Evolutionary conservation across 2,113 vertebrate genomes (phyloP), one percentile per base, ranked within the genome.

Genomic region (Bostrychus sinensis): DNA sequence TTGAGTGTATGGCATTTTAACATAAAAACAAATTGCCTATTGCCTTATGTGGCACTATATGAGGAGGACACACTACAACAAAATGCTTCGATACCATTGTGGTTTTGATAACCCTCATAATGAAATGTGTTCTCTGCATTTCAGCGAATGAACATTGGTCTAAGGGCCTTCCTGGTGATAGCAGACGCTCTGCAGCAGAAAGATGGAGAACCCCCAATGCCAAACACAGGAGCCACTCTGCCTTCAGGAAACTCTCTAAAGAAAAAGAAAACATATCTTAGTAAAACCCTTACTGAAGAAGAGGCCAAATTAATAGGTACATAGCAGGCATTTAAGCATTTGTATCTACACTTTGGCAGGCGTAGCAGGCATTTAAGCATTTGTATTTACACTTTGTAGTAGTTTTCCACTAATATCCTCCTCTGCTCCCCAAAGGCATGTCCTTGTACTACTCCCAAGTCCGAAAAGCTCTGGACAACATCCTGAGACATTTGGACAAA

Each of bases 141-240:
- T 12, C 90, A 99, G 97, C 96, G 97, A 83, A 99, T 99, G 96
- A 99, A 99, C 91, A 98, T 99, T 38, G 97, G 96, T 66, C 87
- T 99, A 53, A 93, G 97, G 80, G 97, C 97, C 0, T 99, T 99
- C 84, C 91, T 99, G 88, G 97, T 99, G 50, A 96, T 99, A 78
- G 97, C 97, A 1, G 97, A 99, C 30, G 98, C 95, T 77, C 91
- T 99, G 75, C 97, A 99, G 72, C 96, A 98, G 79, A 99, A 99
- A 80, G 97, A 98, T 6, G 96, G 97, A 1, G 97, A 99, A 56
- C 97, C 97, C 2, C 97, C 97, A n/a, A 99, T 99, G 97, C 97
- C 97, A 0, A 98, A 98, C 72, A 99, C 97, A 0, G 96, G 96
- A 65, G 97, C 97, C 25, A 96, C 96, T 30, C 91, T 98, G 54